Percentiles rank a stretch among this genome's conserved stretches.
phyloP scores from a whole-genome alignment of 2,888 invertebrate genomes.

The Hemithea aestivaria region DNA sequence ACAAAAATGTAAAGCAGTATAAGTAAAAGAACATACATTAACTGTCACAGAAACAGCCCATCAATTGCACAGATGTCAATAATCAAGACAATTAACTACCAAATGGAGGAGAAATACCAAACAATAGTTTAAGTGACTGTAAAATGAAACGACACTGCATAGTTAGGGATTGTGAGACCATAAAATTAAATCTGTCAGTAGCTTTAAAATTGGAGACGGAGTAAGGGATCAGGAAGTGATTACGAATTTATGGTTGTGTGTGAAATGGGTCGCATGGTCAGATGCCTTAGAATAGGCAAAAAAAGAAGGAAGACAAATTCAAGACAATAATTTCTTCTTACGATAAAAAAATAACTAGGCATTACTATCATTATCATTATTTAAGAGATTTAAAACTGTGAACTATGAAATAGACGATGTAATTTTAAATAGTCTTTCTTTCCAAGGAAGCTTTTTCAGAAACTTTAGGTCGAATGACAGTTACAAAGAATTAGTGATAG shows the following conservation, averaged over 20 bases:
- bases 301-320: too few relatives aligned
- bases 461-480: too few relatives aligned
- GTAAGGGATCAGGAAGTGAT: slow-evolving; percentile 24
- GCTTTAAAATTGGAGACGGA: slow-evolving; percentile 30
- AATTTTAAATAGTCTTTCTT: too few relatives aligned
- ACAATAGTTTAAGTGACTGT: slow-evolving; percentile 48
- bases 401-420: too few relatives aligned
- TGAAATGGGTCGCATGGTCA: slow-evolving; percentile 7
- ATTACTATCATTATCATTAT: too few relatives aligned
- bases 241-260: slow-evolving; percentile 25
- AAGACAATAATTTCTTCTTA: too few relatives aligned
- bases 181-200: slow-evolving; percentile 44
- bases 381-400: too few relatives aligned
- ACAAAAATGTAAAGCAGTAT: too few relatives aligned
- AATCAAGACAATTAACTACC: slow-evolving; percentile 37
- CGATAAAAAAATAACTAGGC: too few relatives aligned
- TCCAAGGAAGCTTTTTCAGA: too few relatives aligned
- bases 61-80: slow-evolving; percentile 33
- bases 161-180: slow-evolving; percentile 26
- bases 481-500: too few relatives aligned
- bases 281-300: not conserved
- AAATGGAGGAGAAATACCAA: slow-evolving; percentile 27
- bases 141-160: slow-evolving; percentile 33
- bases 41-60: slow-evolving; percentile 1
- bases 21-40: too few relatives aligned